Base-by-base conservation (phyloP, 2,113 vertebrate species). In the Ophiodon elongatus region DNA sequence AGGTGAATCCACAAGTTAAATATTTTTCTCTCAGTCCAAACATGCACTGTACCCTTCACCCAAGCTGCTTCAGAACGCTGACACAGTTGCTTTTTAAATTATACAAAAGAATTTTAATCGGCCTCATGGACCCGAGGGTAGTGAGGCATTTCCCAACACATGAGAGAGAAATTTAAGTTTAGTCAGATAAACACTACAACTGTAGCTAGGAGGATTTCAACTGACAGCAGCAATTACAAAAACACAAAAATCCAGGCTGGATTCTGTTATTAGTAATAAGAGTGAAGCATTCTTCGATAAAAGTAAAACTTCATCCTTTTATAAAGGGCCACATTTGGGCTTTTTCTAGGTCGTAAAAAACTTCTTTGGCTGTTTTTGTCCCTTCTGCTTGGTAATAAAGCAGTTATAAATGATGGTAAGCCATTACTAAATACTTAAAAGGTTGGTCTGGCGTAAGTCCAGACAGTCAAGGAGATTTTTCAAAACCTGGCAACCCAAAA, bases 61-160 rank as follows among this genome's bases (percentile, higher is more conserved):
- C 9, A 15, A 60, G 37, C 70, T 7, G 41, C 67, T 63, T 17
- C 37, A 23, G 60, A 83, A 73, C 1, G 23, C 82, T 47, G 70
- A 67, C 57, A 69, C 59, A 45, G 71, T 75, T 76, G n/a, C 54
- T 59, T 64, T 86, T 74, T 1, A 45, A 88, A 84, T 84, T 70
- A 85, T 33, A 80, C 31, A 25, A 35, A 84, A 79, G 56, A 78
- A 76, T 90, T 90, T 90, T 87, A 76, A 92, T 69, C 6, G 29
- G 67, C 50, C 27, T 91, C 57, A 62, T 47, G 57, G 69, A 81
- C 69, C 60, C 0, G 45, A 82, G 68, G 54, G 64, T 83, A 82
- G 57, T 56, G n/a, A 64, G 8, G 21, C 75, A 57, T 77, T 83
- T 65, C 50, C 68, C 27, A 76, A 62, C 21, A 43, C 41, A 70